phyloP scores from a whole-genome alignment of 1,140 invertebrate genomes.

The Colletes latitarsis region DNA sequence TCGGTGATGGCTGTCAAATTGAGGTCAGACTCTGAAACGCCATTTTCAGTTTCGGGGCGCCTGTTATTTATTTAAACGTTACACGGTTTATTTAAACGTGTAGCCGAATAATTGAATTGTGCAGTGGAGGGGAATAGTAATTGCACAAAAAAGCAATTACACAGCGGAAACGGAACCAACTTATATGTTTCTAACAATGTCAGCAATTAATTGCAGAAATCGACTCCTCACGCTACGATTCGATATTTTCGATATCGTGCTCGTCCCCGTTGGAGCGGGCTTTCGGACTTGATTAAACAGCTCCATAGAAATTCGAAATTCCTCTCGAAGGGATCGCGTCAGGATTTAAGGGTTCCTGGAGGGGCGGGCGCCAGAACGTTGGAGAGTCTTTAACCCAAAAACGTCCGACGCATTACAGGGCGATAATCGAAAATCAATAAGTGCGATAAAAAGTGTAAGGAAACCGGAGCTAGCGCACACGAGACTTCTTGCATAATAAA shows the following conservation, averaged over 20 bases:
- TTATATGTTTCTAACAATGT: too few relatives aligned
- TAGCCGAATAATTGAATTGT: too few relatives aligned
- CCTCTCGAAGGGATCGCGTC: conserved; percentile 18
- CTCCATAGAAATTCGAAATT: conserved; percentile 34
- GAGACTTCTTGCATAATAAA: conserved; percentile 63
- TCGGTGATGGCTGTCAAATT: too few relatives aligned
- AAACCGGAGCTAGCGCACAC: conserved; percentile 34
- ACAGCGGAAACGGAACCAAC: too few relatives aligned
- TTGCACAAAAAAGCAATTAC: too few relatives aligned
- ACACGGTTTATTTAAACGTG: too few relatives aligned
- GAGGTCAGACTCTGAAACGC: too few relatives aligned
- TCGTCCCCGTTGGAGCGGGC: background rate
- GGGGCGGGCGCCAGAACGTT: background rate
- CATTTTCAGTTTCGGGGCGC: too few relatives aligned
- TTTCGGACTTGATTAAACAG: conserved; percentile 36
- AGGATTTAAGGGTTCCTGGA: conserved; percentile 21
- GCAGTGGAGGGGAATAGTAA: too few relatives aligned
- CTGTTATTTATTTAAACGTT: too few relatives aligned
- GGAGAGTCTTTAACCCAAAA: conserved; percentile 64
- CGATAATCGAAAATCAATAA: conserved; percentile 68
- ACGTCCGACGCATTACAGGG: conserved; percentile 60
- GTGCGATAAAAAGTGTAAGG: conserved; percentile 57
- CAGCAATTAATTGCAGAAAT: conserved; percentile 16
- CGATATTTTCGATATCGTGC: background rate
- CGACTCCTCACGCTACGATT: background rate